Evolutionary conservation across 2,113 vertebrate species (phyloP).

Genomic region (Herpetotheres cachinnans): DNA sequence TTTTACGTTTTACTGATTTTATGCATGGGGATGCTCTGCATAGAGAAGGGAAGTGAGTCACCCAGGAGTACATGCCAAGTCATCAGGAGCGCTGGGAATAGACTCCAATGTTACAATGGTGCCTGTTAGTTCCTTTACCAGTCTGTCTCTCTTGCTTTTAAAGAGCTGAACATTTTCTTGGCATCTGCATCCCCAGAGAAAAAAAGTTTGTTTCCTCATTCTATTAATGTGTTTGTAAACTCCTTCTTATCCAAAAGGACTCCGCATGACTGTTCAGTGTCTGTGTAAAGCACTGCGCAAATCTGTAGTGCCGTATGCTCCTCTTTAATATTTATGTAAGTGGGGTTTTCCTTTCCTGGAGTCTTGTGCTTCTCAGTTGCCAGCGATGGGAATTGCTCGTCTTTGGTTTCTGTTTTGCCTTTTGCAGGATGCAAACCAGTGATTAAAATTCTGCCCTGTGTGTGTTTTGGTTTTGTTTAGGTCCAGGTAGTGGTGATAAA

Average conservation of each 20-base stretch:
- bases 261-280: not conserved
- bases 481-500: not conserved
- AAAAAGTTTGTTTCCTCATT: not conserved
- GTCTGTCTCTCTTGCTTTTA: not conserved
- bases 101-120: not conserved
- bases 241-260: not conserved
- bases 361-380: not conserved
- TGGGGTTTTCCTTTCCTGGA: not conserved
- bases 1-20: not conserved
- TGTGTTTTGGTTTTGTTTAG: not conserved
- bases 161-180: not conserved
- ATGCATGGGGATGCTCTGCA: not conserved
- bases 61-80: not conserved
- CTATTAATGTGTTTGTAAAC: conserved; percentile 12
- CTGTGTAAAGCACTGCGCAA: not conserved
- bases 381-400: not conserved
- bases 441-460: not conserved
- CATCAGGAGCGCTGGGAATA: conserved; percentile 2
- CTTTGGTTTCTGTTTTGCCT: not conserved
- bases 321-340: not conserved
- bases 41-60: conserved; percentile 28
- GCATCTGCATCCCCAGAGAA: not conserved
- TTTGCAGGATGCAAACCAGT: not conserved
- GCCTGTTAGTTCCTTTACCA: not conserved
- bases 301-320: not conserved